These are phyloP conservation scores for Hippopotamus amphibius DNA, from an alignment of 2,113 vertebrate genomes.

Conservation along the genomic window DNA sequence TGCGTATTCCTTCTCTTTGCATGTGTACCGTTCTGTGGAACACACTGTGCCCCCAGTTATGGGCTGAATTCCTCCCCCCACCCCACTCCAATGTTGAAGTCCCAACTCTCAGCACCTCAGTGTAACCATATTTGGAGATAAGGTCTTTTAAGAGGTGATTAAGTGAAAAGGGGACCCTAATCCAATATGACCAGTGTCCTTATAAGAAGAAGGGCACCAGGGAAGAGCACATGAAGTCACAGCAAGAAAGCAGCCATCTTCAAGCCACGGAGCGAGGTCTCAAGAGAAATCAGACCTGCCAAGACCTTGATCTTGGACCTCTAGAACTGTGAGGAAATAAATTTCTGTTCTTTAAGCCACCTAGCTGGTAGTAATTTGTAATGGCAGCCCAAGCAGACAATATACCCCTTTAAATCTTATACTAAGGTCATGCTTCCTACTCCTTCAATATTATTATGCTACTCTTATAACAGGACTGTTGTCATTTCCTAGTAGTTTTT, in stretches of 20 bases:
- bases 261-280: background rate
- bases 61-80: background rate
- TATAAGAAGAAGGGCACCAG: background rate
- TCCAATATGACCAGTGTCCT: background rate
- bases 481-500: slow-evolving; percentile 32
- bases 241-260: background rate
- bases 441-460: background rate
- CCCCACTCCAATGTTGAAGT: background rate
- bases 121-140: background rate
- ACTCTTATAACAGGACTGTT: background rate
- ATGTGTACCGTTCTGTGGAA: background rate
- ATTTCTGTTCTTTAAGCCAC: background rate
- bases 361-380: background rate
- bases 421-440: background rate
- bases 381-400: background rate
- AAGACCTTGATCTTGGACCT: background rate
- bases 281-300: background rate
- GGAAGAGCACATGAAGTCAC: background rate
- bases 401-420: background rate
- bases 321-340: background rate
- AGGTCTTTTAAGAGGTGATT: background rate
- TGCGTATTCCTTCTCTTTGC: background rate
- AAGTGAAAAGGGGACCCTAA: background rate
- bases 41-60: rapidly evolving
- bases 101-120: background rate